These are phyloP conservation scores for Eurosta solidaginis DNA, from an alignment of 1,140 invertebrate species.

Conservation along the genomic window DNA sequence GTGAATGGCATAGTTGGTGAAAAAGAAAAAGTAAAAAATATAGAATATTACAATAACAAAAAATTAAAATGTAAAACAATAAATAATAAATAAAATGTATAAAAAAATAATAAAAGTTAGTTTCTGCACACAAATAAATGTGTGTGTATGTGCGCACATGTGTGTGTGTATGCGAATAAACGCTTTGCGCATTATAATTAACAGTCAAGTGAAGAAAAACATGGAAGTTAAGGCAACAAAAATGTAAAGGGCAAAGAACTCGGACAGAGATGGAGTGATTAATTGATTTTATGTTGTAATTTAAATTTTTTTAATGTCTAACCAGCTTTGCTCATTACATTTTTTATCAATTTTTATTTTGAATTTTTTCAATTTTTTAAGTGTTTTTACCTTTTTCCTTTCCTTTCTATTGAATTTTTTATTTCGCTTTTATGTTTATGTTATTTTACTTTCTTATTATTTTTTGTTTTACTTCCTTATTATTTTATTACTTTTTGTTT, in stretches of 20 bases:
- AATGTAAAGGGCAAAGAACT: background rate
- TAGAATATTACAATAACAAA: background rate
- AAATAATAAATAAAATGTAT: constrained; percentile 25
- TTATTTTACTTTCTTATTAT: no score
- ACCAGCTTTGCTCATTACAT: background rate
- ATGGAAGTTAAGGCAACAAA: background rate
- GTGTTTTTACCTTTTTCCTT: no score
- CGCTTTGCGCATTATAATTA: background rate
- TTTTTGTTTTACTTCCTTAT: no score
- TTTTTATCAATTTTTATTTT: constrained; percentile 17
- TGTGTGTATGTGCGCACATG: background rate
- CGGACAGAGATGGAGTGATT: background rate
- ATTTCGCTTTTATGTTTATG: constrained; percentile 35
- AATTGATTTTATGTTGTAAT: background rate
- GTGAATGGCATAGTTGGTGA: constrained; percentile 16
- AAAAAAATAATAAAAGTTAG: background rate
- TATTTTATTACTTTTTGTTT: no score
- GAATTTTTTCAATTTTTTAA: no score
- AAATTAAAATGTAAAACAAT: background rate
- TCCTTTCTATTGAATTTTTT: background rate
- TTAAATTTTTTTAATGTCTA: background rate
- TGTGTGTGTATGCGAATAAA: background rate
- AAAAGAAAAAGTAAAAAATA: constrained; percentile 3
- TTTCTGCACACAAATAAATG: background rate
- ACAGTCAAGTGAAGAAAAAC: background rate